Conservation (phyloP, 2,797 vertebrate genomes). For the Micromesistius poutassou region DNA sequence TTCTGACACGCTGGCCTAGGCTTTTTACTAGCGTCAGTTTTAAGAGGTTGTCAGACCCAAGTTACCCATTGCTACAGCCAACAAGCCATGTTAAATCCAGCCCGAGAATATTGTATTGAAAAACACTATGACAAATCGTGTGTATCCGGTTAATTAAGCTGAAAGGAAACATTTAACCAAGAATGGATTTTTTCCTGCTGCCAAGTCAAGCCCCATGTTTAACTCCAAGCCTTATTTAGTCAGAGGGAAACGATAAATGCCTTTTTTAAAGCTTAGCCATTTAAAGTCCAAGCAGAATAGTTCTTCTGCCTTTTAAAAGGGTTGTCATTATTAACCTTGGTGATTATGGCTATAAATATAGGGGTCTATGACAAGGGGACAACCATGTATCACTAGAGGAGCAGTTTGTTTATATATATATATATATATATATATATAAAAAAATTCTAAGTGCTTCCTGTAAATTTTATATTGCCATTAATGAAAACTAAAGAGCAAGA, state of each 20-base stretch:
- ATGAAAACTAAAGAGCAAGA: neutral
- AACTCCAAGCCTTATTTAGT: neutral
- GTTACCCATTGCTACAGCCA: neutral
- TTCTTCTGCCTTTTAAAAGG: neutral
- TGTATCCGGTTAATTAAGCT: neutral
- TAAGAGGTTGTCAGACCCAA: neutral
- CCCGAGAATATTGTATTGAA: neutral
- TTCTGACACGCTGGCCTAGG: neutral
- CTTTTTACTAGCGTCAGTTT: neutral
- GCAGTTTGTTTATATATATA: neutral
- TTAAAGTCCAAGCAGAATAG: neutral
- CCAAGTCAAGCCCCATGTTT: neutral
- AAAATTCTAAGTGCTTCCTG: neutral
- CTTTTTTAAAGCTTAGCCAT: neutral
- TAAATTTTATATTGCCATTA: neutral
- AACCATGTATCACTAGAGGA: neutral
- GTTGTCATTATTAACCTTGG: constrained; percentile 1
- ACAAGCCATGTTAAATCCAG: neutral
- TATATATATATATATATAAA: too few species aligned
- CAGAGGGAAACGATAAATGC: neutral
- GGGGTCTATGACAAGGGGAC: neutral
- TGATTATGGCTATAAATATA: neutral
- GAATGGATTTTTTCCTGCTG: neutral
- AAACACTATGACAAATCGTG: neutral
- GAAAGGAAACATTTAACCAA: neutral